Evolutionary conservation across 2,888 invertebrate species (phyloP), one percentile per base, ranked within the genome.

Genomic region (Argyresthia albistria): DNA sequence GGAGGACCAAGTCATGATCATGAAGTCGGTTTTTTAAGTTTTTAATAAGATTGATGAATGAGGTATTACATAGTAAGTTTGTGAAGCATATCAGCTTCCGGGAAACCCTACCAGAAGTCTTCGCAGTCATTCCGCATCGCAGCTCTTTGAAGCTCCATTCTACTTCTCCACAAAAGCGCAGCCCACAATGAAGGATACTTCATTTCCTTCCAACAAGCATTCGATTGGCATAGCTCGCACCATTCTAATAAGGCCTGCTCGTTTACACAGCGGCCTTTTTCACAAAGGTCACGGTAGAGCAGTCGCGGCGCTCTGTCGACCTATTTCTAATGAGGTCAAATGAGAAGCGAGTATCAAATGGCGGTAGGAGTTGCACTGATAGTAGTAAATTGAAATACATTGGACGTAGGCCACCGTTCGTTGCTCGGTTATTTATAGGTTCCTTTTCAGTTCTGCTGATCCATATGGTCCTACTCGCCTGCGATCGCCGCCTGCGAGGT

Each of bases 311-410:
- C 35, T 43, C 10, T 12, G 45, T 8, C 36, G 51, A 45, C 51
- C 51, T 45, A 51, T 51, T 45, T 51, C 63, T 59, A 80, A 76
- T 69, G 74, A 70, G 80, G 80, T 77, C 76, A 71, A 69, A 69
- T 64, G 67, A 66, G 67, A 63, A 66, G 69, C 67, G 68, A 60
- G 54, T 63, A 62, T 61, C 63, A 61, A 59, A 58, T 62, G 62
- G 58, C 59, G 8, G 49, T 47, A 43, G 9, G 53, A 35, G 46
- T 57, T 66, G 69, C 67, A 50, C 50, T 67, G 71, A 66, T 68
- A 72, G 71, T 59, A 62, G 67, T 71, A 74, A 74, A 78, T 75
- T 76, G 75, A 69, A 69, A 66, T 66, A 68, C 65, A 74, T 73
- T 70, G 71, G 59, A 66, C 64, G 71, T 70, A 68, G 73, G 71